Percentiles rank a stretch among this genome's conserved stretches.
These are phyloP conservation scores for Monomorium pharaonis DNA, from an alignment of 1,140 invertebrate genomes.

Conservation along the genomic window DNA sequence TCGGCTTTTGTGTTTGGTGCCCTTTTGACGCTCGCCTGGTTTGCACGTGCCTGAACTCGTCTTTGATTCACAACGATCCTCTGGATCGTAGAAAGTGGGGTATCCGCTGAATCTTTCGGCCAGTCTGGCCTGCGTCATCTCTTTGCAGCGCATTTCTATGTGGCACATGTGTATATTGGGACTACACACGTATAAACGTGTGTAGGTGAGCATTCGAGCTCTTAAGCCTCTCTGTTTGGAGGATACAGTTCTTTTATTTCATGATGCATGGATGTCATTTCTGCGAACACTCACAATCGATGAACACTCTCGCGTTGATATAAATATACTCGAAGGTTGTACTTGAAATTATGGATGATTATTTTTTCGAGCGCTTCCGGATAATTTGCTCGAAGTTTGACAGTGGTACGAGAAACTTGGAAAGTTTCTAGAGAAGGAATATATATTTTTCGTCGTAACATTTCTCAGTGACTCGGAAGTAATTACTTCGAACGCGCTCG, in stretches of 20 bases:
- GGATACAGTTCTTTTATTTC: slow-evolving; percentile 20
- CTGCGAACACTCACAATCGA: background rate
- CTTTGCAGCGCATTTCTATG: slow-evolving; percentile 7
- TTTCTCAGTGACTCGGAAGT: background rate
- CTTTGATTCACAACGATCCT: slow-evolving; percentile 34
- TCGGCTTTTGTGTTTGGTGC: slow-evolving; percentile 6
- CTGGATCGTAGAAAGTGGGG: slow-evolving; percentile 48
- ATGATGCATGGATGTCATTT: background rate
- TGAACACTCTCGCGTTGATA: background rate
- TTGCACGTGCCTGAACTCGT: slow-evolving; percentile 33
- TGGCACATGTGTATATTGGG: background rate
- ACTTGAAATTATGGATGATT: background rate
- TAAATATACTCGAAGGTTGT: background rate
- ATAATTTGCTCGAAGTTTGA: background rate
- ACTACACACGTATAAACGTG: background rate
- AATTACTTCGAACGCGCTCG: slow-evolving; percentile 32
- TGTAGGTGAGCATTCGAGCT: background rate
- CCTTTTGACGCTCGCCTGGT: slow-evolving; percentile 7
- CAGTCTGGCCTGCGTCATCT: slow-evolving; percentile 36
- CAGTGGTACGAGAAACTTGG: background rate
- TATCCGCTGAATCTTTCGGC: slow-evolving; percentile 20
- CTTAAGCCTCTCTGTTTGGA: slow-evolving; percentile 10
- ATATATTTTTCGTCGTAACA: background rate
- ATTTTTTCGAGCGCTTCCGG: background rate
- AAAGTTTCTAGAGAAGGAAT: background rate